Base-by-base conservation (phyloP, 2,113 vertebrate species). In the Loxodonta africana region DNA sequence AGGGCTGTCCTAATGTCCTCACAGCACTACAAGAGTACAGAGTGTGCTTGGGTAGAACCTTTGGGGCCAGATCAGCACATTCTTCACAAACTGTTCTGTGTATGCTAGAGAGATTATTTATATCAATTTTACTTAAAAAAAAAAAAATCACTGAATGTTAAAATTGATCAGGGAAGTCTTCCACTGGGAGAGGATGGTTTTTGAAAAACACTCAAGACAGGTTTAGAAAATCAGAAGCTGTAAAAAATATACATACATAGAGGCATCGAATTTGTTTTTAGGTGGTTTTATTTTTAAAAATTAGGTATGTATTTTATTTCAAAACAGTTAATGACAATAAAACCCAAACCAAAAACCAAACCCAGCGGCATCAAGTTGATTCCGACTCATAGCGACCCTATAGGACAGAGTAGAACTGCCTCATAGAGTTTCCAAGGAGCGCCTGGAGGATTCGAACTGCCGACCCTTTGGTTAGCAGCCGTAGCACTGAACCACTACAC, bases 61-160 rank as follows among this genome's bases (percentile, higher is more conserved):
- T 73, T 33, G 46, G 67, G 96, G 20, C 44, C 71, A 97, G 87
- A 93, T 96, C 78, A 89, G 95, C 80, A 89, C 90, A 96, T 93
- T 96, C 95, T 94, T 51, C 88, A 89, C 86, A 41, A 73, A 96
- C 93, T 95, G 83, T n/a, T 94, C 83, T 94, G 83, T 96, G 67
- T 96, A 86, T 95, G 83, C 96, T 96, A 94, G 67, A 95, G 89
- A 97, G 97, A 97, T 97, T 97, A 96, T 96, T 97, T 95, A 96
- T 95, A 98, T 97, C 89, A 95, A 97, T 97, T 89, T 83, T 80
- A 88, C 95, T 44, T 26, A 37, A 44, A 83, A 73, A 57, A 95
- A 95, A 81, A 92, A 97, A 95, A 97, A 95, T 89, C 92, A 94
- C 67, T 81, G 63, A 96, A 94, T 96, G 96, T 97, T 97, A 94